phyloP scores from a whole-genome alignment of 2,888 invertebrate genomes.

The Unio pictorum region DNA sequence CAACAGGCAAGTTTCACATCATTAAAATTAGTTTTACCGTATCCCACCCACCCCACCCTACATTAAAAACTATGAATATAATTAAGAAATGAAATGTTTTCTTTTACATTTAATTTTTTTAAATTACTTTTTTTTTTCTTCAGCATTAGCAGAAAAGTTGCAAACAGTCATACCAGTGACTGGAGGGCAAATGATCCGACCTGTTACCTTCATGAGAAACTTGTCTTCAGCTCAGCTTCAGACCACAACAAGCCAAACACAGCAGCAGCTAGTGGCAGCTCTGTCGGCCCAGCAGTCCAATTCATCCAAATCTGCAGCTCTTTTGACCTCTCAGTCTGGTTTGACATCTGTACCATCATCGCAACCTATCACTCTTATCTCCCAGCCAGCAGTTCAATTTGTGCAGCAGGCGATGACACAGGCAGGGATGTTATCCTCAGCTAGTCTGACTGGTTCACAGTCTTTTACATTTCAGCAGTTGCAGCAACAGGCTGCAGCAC shows the following conservation, averaged over 20 bases:
- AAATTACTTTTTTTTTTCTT: neutral
- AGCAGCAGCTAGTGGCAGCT: slow-evolving; percentile 32
- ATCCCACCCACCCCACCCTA: too few relatives aligned
- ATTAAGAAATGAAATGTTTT: too few relatives aligned
- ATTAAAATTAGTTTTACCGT: too few relatives aligned
- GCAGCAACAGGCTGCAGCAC: slow-evolving; percentile 30
- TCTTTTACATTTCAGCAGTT: slow-evolving; percentile 38
- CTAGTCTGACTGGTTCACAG: slow-evolving; percentile 26
- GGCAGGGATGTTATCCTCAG: slow-evolving; percentile 21
- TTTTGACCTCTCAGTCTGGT: slow-evolving; percentile 3
- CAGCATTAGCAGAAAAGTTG: slow-evolving; percentile 42
- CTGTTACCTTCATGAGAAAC: slow-evolving; percentile 43
- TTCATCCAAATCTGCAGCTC: slow-evolving; percentile 9
- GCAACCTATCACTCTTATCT: slow-evolving; percentile 46
- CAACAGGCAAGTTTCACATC: too few relatives aligned
- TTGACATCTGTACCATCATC: too few relatives aligned
- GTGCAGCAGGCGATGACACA: slow-evolving; percentile 32
- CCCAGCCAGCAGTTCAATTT: slow-evolving; percentile 45
- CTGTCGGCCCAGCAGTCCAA: slow-evolving; percentile 36
- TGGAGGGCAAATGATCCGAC: slow-evolving; percentile 33
- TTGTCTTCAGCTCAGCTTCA: slow-evolving; percentile 20
- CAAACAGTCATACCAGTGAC: slow-evolving; percentile 43
- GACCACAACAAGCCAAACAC: slow-evolving; percentile 19
- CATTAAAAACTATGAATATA: too few relatives aligned
- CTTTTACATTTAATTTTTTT: neutral